phyloP scores from a whole-genome alignment of 2,113 vertebrate species.

The Apodemus sylvaticus region DNA sequence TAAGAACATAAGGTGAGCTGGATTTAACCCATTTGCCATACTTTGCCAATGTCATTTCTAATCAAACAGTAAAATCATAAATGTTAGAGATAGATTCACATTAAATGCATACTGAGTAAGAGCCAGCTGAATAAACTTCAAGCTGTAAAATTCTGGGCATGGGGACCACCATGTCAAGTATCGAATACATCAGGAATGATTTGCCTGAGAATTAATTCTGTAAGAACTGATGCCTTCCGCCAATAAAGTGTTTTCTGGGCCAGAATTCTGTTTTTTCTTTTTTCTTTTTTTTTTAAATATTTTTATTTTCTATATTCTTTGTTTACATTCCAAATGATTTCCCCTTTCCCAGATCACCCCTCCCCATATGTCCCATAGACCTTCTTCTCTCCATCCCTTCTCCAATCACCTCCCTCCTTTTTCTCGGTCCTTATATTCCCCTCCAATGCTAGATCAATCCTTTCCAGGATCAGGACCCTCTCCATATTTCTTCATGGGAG shows the following conservation, averaged over 20 bases:
- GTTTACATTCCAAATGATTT: too few species aligned
- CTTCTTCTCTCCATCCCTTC: too few species aligned
- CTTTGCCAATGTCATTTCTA: slow-evolving; percentile 4
- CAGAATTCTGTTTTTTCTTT: background rate
- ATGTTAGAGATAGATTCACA: slow-evolving; percentile 1
- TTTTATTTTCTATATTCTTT: too few species aligned
- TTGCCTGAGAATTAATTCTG: background rate
- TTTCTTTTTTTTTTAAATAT: too few species aligned
- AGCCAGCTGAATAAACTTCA: slow-evolving; percentile 24
- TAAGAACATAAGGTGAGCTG: background rate
- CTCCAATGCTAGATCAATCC: too few species aligned
- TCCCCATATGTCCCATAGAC: too few species aligned
- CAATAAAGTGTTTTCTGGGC: background rate
- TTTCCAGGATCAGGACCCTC: too few species aligned
- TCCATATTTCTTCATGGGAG: too few species aligned
- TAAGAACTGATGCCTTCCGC: background rate
- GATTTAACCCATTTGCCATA: background rate
- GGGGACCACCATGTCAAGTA: background rate
- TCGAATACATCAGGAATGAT: background rate
- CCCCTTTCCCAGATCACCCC: too few species aligned
- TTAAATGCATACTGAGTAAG: background rate
- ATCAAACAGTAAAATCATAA: background rate
- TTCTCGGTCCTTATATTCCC: too few species aligned
- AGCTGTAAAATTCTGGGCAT: background rate
- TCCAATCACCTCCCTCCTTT: too few species aligned